Conservation (phyloP, 2,113 vertebrate species). For the Pycnonotus jocosus region DNA sequence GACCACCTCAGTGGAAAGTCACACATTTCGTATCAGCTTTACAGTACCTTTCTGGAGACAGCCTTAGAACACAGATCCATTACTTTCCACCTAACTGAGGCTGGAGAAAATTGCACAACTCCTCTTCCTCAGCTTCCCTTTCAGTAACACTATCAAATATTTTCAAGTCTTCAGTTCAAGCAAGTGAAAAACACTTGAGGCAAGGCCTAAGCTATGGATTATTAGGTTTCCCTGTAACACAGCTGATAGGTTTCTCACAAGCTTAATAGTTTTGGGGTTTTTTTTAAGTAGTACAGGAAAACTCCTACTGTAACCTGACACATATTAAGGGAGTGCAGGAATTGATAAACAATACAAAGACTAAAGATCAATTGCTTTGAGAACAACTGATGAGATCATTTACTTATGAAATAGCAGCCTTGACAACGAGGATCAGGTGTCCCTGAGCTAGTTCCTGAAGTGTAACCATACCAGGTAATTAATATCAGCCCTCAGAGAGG, state of each 20-base stretch:
- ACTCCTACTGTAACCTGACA: not conserved
- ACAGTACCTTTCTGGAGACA: not conserved
- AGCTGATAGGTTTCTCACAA: not conserved
- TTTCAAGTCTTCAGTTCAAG: not conserved
- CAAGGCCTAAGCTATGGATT: not conserved
- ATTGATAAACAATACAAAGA: not conserved
- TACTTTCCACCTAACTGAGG: not conserved
- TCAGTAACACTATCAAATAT: not conserved
- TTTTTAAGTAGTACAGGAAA: not conserved
- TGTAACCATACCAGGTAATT: constrained; percentile 11
- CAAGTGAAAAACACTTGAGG: not conserved
- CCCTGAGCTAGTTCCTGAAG: not conserved
- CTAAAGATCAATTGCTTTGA: not conserved
- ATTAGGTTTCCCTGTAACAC: not conserved
- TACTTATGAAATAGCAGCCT: constrained; percentile 11
- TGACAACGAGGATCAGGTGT: constrained; percentile 17
- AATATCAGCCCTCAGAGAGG: constrained; percentile 7
- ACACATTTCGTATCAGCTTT: not conserved
- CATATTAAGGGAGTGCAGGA: not conserved
- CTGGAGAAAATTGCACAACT: not conserved
- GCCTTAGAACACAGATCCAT: not conserved
- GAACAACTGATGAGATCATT: constrained; percentile 8
- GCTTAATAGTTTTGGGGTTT: not conserved
- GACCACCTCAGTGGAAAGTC: not conserved
- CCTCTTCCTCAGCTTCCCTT: not conserved